A percentile compares a stretch with the other conserved stretches of the same genome.
Conservation (phyloP, 2,797 vertebrate species). For the Anniella stebbinsi region DNA sequence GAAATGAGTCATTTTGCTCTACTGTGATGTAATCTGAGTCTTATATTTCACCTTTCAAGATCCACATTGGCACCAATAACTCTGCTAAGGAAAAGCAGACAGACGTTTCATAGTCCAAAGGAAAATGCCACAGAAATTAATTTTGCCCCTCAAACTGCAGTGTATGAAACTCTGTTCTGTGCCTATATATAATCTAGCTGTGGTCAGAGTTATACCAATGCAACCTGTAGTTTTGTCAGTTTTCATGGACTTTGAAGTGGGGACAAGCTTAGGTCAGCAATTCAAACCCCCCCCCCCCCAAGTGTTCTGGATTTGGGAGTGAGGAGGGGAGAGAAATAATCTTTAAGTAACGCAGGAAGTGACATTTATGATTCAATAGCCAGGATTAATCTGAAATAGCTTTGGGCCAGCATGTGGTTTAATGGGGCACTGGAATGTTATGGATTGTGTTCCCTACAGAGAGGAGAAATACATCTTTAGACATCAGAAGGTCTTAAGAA, state of each 20-base stretch:
- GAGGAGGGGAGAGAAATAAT: background rate
- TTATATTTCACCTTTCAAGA: slow-evolving; percentile 65
- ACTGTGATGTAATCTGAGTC: slow-evolving; percentile 63
- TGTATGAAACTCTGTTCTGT: background rate
- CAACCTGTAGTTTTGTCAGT: slow-evolving; percentile 57
- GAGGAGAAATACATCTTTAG: background rate
- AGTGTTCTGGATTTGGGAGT: slow-evolving; percentile 15
- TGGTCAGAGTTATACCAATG: slow-evolving; percentile 5
- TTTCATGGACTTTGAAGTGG: background rate
- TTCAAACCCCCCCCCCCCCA: slow-evolving; percentile 4
- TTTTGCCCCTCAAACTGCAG: slow-evolving; percentile 9
- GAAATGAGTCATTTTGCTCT: slow-evolving; percentile 45
- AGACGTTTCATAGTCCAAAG: slow-evolving; percentile 29
- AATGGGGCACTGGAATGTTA: background rate
- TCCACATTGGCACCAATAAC: slow-evolving; percentile 57
- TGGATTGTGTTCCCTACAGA: slow-evolving; percentile 8
- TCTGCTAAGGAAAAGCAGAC: slow-evolving; percentile 5
- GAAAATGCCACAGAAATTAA: slow-evolving; percentile 42
- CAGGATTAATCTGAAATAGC: slow-evolving; percentile 31
- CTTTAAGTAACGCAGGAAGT: background rate
- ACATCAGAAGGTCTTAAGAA: background rate
- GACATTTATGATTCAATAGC: slow-evolving; percentile 38
- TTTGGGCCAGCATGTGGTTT: background rate
- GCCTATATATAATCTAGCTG: background rate
- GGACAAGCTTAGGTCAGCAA: slow-evolving; percentile 62